Conservation (phyloP, 2,888 invertebrate genomes). For the Trichogramma dendrolimi region DNA sequence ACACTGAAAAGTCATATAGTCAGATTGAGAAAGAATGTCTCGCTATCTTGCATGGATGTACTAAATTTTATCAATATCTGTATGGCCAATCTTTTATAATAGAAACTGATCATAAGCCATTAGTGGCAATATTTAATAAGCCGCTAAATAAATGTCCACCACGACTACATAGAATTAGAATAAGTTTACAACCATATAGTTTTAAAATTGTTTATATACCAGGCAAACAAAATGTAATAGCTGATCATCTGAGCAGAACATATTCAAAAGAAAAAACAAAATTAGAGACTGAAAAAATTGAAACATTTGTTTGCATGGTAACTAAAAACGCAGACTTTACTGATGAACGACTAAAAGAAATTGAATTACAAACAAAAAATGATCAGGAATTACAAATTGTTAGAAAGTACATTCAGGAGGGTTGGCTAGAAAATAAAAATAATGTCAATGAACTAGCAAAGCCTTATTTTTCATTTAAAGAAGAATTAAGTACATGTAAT, state of each 20-base stretch:
- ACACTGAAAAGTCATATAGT: constrained; percentile 33
- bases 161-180: constrained; percentile 26
- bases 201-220: constrained; percentile 22
- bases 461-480: constrained; percentile 26
- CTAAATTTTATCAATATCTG: constrained; percentile 34
- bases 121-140: constrained; percentile 34
- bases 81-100: constrained; percentile 32
- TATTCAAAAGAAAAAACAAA: background rate
- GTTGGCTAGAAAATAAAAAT: constrained; percentile 28
- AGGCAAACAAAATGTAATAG: constrained; percentile 24
- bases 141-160: constrained; percentile 20
- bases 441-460: constrained; percentile 21
- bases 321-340: constrained; percentile 21
- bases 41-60: constrained; percentile 31
- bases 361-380: constrained; percentile 21
- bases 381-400: constrained; percentile 24
- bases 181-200: constrained; percentile 22
- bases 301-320: constrained; percentile 23
- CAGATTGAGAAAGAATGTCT: constrained; percentile 38
- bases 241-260: constrained; percentile 24
- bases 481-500: constrained; percentile 20
- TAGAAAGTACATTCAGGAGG: constrained; percentile 19
- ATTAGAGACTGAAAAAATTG: constrained; percentile 18
- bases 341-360: constrained; percentile 21
- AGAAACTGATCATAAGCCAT: constrained; percentile 39